Evolutionary conservation across 2,113 vertebrate genomes (phyloP), one percentile per base, ranked within the genome.

Genomic region (Pseudorectes ferrugineus): DNA sequence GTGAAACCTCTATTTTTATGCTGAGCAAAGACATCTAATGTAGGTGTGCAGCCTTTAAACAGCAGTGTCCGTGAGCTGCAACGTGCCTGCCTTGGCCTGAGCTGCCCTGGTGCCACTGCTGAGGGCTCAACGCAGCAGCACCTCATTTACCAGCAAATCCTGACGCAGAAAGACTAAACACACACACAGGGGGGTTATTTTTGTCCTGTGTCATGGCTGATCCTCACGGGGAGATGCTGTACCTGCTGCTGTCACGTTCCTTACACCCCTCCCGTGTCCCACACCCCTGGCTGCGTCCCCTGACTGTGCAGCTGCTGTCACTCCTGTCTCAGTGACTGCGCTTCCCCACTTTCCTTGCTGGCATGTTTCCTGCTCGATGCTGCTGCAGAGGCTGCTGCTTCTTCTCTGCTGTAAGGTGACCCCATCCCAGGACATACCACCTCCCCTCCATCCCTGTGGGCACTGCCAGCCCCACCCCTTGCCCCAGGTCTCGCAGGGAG

Each of bases 401-500:
- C 28, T 28, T 25, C n/a, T 51, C n/a, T 49, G 58, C 71, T 76
- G 4, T 11, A 2, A 63, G 59, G 8, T 29, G 48, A n/a, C 63
- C 12, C 45, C 52, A 29, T 24, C 6, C 21, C 62, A 52, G 77
- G 70, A 15, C 5, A 1, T 1, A 3, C 0, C n/a, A 15, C 26
- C 13, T 68, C 57, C 46, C 51, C 48, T 57, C 23, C 29, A 7
- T 24, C 18, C 48, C 20, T 0, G 1, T 6, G 65, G 75, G 66
- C 10, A 1, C 54, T 46, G 36, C 67, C 86, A 61, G 79, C 73
- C 68, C 11, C 26, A 8, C 14, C 26, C 73, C n/a, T 18, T 7
- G 23, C 61, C 59, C 81, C 3, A 0, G 2, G 11, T 43, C 58
- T 58, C 1, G 0, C 29, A 19, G 58, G 35, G 20, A 70, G 25